A percentile compares a stretch with the other conserved stretches of the same genome.
Conservation (phyloP, 1,140 invertebrate species). For the Macrobrachium rosenbergii region DNA sequence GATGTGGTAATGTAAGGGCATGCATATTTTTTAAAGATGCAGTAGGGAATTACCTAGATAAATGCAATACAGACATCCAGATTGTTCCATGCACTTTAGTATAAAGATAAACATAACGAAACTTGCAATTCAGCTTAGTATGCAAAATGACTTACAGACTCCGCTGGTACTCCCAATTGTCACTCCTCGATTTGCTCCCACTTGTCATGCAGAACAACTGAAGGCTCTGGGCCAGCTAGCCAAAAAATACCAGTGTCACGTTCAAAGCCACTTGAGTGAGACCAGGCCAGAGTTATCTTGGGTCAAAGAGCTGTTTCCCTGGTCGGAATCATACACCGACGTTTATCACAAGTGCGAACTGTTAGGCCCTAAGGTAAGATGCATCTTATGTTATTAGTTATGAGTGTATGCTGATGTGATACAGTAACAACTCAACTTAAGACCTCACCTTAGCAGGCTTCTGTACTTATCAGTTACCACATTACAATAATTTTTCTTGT, state of each 20-base stretch:
- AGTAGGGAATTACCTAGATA: too few species aligned
- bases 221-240: slow-evolving; percentile 79
- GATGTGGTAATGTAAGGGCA: too few species aligned
- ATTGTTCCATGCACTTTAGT: too few species aligned
- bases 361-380: slow-evolving; percentile 80
- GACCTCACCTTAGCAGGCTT: too few species aligned
- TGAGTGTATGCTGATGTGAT: too few species aligned
- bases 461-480: too few species aligned
- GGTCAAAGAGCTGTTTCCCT: slow-evolving; percentile 76
- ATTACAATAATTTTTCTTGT: too few species aligned
- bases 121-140: neutral
- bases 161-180: slow-evolving; percentile 83
- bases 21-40: too few species aligned
- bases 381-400: neutral
- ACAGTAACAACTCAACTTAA: too few species aligned
- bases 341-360: slow-evolving; percentile 83
- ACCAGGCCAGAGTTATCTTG: slow-evolving; percentile 80
- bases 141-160: slow-evolving; percentile 73
- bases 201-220: slow-evolving; percentile 81
- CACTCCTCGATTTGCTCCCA: slow-evolving; percentile 90
- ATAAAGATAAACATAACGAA: neutral
- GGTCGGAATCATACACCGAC: slow-evolving; percentile 77
- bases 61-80: too few species aligned
- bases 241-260: slow-evolving; percentile 77
- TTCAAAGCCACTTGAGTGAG: slow-evolving; percentile 90